Base-by-base conservation (phyloP, 2,797 vertebrate genomes). In the Hafferia zeledoni region DNA sequence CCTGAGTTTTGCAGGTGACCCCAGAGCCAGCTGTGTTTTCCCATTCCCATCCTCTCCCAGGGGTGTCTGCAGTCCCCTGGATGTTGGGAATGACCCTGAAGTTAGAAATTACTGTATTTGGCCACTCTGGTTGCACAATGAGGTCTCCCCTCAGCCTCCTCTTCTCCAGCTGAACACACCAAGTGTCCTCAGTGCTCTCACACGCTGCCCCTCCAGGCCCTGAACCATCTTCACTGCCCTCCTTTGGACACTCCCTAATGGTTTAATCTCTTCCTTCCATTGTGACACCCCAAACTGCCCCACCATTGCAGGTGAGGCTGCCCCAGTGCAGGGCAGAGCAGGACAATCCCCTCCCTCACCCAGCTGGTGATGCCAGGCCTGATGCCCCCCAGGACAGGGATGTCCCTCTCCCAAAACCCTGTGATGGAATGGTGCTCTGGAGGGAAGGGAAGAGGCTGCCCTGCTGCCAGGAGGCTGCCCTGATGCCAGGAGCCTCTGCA, bases 21-120 rank as follows among this genome's bases (percentile, higher is more conserved):
- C 65, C 43, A 1, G 1, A 3, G 15, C 10, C 11, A 50, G 23
- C 7, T 2, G 0, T 0, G 1, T 19, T 72, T 67, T 43, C 57
- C 81, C 27, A 33, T 8, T 82, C 14, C 25, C 17, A 13, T 16
- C 5, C 39, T n/a, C 49, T 31, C n/a, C 8, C 10, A 44, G 23
- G 6, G 28, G 15, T 6, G 10, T 69, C 65, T 56, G 44, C 50
- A 37, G 31, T 20, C 4, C 14, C 20, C 28, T 6, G 43, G 28
- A 5, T 14, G 31, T 49, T 56, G 13, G 15, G 28, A 77, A 31
- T 28, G 39, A 23, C 27, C 71, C n/a, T 44, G 24, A n/a, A 63
- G 31, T 53, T 91, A 31, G 41, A 77, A 77, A 33, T n/a, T 1
- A 6, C 4, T 15, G 1, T 10, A 4, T 37, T 49, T 46, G 60